Conservation (phyloP, 2,888 invertebrate genomes). For the Tetranychus piercei region DNA sequence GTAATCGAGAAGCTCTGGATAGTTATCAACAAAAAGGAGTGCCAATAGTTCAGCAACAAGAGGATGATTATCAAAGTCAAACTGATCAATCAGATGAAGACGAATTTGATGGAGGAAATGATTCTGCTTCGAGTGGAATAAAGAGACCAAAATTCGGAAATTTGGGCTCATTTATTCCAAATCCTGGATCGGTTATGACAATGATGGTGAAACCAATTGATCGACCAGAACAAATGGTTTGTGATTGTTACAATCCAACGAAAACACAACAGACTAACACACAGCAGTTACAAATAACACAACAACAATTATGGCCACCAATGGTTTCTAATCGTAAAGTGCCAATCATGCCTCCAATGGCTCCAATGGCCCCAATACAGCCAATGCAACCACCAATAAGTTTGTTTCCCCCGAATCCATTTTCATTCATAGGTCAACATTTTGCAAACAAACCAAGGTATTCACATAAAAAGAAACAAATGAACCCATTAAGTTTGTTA, state of each 20-base stretch:
- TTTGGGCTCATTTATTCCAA: background rate
- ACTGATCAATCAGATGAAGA: background rate
- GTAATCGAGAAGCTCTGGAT: background rate
- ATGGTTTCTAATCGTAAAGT: background rate
- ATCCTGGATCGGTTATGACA: background rate
- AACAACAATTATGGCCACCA: background rate
- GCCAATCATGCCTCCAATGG: background rate
- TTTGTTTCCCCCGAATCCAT: background rate
- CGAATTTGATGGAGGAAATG: background rate
- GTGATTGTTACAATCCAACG: background rate
- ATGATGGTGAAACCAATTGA: background rate
- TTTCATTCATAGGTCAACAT: background rate
- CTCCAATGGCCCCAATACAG: background rate
- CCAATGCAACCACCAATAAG: background rate
- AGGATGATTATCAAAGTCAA: background rate
- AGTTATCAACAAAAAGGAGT: background rate
- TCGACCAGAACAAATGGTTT: background rate
- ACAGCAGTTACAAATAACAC: background rate
- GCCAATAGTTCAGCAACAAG: conserved; percentile 3
- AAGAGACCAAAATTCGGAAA: background rate
- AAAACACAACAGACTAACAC: background rate
- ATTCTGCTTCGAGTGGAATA: background rate
- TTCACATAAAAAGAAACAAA: background rate
- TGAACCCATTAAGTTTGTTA: background rate
- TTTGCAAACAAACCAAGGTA: background rate